Percentiles rank a stretch among this genome's conserved stretches.
Conservation (phyloP, 2,113 vertebrate species). For the Cardinalis cardinalis region DNA sequence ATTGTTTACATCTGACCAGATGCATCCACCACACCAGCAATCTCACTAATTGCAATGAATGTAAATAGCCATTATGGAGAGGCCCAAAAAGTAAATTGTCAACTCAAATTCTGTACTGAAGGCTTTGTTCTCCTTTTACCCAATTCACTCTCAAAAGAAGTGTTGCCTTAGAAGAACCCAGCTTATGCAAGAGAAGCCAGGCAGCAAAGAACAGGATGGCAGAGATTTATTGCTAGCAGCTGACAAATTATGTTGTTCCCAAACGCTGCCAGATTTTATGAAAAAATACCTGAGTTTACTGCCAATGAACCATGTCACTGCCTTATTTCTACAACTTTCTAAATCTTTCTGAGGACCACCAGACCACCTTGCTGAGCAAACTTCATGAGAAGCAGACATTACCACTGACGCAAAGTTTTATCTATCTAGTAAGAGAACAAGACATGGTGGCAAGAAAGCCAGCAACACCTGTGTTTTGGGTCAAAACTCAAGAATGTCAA, state of each 20-base stretch:
- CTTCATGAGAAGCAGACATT: neutral
- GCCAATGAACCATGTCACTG: neutral
- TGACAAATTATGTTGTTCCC: neutral
- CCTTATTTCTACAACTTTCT: neutral
- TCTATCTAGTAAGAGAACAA: neutral
- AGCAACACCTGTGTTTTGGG: neutral
- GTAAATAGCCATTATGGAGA: neutral
- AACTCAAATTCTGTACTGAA: neutral
- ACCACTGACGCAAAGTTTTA: neutral
- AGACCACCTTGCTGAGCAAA: neutral
- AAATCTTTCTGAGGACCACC: neutral
- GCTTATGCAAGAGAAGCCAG: neutral
- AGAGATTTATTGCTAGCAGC: conserved; percentile 14
- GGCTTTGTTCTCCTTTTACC: neutral
- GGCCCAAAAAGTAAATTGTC: neutral
- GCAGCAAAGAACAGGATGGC: neutral
- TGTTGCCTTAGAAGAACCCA: neutral
- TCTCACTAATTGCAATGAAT: neutral
- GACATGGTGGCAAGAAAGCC: neutral
- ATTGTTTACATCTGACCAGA: neutral
- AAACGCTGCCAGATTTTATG: neutral
- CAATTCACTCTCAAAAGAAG: neutral
- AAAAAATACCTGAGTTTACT: neutral
- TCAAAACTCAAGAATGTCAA: neutral
- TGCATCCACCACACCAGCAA: neutral